These are phyloP conservation scores for Galagoides demidoff DNA, from an alignment of 2,797 vertebrate genomes.

Conservation along the genomic window DNA sequence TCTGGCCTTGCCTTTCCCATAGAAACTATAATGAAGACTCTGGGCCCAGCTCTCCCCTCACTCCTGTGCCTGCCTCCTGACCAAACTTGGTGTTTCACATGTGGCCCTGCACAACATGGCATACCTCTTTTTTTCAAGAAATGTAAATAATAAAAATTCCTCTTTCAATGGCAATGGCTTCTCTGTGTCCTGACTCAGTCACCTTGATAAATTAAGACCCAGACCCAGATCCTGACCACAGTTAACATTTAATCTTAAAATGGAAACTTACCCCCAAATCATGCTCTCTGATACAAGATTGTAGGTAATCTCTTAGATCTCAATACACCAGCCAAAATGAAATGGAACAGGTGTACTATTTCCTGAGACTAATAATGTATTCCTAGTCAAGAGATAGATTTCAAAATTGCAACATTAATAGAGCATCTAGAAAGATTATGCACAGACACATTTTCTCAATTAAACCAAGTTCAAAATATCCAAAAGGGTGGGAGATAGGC, in stretches of 20 bases:
- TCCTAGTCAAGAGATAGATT: neutral
- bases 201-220: neutral
- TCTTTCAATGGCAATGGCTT: neutral
- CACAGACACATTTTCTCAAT: neutral
- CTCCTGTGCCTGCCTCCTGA: neutral
- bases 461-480: constrained; percentile 27
- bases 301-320: constrained; percentile 10
- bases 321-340: neutral
- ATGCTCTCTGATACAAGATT: neutral
- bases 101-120: neutral
- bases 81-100: neutral
- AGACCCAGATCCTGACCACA: neutral
- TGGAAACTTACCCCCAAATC: constrained; percentile 5
- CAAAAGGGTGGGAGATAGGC: neutral
- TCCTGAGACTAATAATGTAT: constrained; percentile 1
- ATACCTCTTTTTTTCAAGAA: neutral
- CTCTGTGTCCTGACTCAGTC: neutral
- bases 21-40: neutral
- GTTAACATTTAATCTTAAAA: constrained; percentile 39
- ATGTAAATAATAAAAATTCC: neutral
- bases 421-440: constrained; percentile 2
- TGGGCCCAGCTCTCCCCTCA: neutral
- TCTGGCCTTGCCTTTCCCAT: neutral
- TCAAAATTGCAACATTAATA: constrained; percentile 53
- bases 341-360: neutral